Evolutionary conservation across 2,797 vertebrate species (phyloP).

Genomic region (Sebastolobus altivelis): DNA sequence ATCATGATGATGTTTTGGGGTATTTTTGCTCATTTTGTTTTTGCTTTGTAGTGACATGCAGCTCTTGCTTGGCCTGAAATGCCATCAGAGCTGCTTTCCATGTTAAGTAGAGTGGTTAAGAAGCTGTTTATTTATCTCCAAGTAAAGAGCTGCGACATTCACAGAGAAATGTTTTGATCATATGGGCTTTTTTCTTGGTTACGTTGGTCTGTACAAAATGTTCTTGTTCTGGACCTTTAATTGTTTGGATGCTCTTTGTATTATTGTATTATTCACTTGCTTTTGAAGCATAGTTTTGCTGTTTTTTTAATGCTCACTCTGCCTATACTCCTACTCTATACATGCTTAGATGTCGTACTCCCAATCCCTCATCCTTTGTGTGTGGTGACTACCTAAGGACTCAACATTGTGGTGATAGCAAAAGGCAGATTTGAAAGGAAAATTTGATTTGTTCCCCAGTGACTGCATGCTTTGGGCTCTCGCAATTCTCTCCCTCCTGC

Average conservation of each 20-base stretch:
- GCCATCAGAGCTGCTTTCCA: neutral
- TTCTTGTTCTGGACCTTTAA: neutral
- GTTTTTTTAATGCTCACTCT: neutral
- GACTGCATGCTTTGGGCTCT: conserved; percentile 55
- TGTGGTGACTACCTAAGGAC: conserved; percentile 18
- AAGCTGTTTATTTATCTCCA: neutral
- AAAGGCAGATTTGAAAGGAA: conserved; percentile 49
- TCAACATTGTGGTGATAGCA: conserved; percentile 24
- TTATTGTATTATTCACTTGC: neutral
- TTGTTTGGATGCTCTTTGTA: neutral
- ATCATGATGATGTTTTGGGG: neutral
- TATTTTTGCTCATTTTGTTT: neutral
- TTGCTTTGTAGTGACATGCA: neutral
- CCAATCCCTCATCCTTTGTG: conserved; percentile 28
- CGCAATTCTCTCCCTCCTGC: conserved; percentile 46
- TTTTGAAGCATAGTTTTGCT: neutral
- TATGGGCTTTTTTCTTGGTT: neutral
- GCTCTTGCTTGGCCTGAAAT: conserved; percentile 5
- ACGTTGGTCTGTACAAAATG: neutral
- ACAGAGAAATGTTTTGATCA: neutral
- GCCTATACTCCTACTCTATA: neutral
- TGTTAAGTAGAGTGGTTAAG: neutral
- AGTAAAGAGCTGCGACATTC: neutral
- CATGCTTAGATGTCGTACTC: conserved; percentile 1
- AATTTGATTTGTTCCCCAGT: conserved; percentile 64